phyloP scores from a whole-genome alignment of 1,140 invertebrate genomes.

The Drosophila sechellia region DNA sequence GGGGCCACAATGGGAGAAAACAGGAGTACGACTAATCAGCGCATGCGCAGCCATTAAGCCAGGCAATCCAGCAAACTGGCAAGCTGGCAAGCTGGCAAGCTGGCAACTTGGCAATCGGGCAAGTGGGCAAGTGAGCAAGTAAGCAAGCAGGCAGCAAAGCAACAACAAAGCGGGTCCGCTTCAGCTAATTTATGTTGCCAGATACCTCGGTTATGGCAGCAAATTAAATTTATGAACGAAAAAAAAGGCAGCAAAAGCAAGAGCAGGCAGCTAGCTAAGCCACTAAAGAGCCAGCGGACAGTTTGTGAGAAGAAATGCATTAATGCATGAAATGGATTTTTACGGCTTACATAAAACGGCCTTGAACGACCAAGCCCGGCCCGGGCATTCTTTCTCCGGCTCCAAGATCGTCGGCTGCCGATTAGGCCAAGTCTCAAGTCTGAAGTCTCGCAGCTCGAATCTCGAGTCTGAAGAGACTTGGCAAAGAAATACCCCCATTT shows the following conservation, averaged over 20 bases:
- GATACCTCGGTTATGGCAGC: constrained; percentile 54
- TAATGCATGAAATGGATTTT: constrained; percentile 82
- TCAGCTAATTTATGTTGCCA: constrained; percentile 62
- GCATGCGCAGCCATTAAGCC: constrained; percentile 63
- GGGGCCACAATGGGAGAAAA: constrained; percentile 57
- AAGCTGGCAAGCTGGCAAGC: not conserved
- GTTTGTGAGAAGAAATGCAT: constrained; percentile 77
- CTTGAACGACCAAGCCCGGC: constrained; percentile 51
- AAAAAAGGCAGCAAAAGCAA: constrained; percentile 27
- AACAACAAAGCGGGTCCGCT: constrained; percentile 51
- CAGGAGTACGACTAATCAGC: constrained; percentile 61
- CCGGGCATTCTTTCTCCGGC: constrained; percentile 55
- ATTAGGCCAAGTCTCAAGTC: constrained; percentile 6
- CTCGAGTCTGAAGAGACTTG: constrained; percentile 7
- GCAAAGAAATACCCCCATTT: constrained; percentile 29
- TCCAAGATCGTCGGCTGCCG: constrained; percentile 11
- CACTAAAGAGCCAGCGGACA: constrained; percentile 43
- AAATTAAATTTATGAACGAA: constrained; percentile 68
- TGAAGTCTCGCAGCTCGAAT: not conserved
- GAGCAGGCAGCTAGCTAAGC: constrained; percentile 8
- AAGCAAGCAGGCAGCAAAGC: constrained; percentile 17
- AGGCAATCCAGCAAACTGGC: constrained; percentile 12
- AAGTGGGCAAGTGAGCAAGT: constrained; percentile 18
- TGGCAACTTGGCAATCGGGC: constrained; percentile 12
- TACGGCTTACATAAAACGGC: constrained; percentile 82